Conservation (phyloP, 2,888 invertebrate genomes). For the Mythimna albipuncta region DNA sequence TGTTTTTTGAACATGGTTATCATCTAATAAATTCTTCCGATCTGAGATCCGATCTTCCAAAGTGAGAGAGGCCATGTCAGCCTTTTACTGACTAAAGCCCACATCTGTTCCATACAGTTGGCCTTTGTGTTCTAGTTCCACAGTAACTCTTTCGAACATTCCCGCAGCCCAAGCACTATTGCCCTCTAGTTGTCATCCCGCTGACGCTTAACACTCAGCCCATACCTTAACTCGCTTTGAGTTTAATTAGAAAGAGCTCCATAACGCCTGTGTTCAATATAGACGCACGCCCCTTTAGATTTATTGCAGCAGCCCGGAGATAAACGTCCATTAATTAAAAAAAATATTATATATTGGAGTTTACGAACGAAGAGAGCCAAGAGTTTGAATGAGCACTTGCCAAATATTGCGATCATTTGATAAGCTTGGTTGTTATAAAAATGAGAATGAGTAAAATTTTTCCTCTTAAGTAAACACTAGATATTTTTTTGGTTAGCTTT, state of each 20-base stretch:
- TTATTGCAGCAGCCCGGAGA: constrained; percentile 86
- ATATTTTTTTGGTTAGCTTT: neutral
- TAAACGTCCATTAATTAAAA: constrained; percentile 90
- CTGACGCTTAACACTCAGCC: constrained; percentile 49
- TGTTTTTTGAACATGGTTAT: too few species aligned
- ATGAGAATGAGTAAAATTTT: constrained; percentile 10
- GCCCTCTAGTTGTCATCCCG: neutral
- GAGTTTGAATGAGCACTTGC: constrained; percentile 54
- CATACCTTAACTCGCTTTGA: constrained; percentile 72
- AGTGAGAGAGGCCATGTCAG: too few species aligned
- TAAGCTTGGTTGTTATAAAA: constrained; percentile 33
- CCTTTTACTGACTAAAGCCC: too few species aligned
- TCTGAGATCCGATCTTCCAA: too few species aligned
- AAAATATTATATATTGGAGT: constrained; percentile 81
- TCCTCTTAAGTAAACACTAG: constrained; percentile 32
- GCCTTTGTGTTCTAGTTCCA: neutral
- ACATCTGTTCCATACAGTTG: too few species aligned
- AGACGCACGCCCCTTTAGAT: constrained; percentile 87
- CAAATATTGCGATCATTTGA: constrained; percentile 59
- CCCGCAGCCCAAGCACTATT: neutral
- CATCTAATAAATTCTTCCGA: too few species aligned
- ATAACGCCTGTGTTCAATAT: constrained; percentile 86
- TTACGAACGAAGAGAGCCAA: constrained; percentile 50
- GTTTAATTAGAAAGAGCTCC: constrained; percentile 90
- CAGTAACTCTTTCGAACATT: too few species aligned